A percentile compares a stretch with the other conserved stretches of the same genome.
Conservation (phyloP, 1,140 invertebrate species). For the Helicorthomorpha holstii region DNA sequence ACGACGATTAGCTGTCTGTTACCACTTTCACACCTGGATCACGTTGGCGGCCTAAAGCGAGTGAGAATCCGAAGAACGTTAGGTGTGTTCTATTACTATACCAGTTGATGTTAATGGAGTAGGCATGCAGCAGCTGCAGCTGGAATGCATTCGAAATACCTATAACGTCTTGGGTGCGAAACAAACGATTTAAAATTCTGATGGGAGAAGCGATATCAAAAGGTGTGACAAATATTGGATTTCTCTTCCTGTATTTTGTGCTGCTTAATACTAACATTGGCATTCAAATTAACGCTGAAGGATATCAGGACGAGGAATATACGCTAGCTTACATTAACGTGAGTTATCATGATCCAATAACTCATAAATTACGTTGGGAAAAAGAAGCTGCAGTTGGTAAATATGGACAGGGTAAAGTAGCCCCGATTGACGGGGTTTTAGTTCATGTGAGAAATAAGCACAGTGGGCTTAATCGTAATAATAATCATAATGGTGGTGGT, state of each 20-base stretch:
- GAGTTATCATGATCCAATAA: constrained; percentile 19
- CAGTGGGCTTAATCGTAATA: too few species aligned
- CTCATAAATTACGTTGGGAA: constrained; percentile 21
- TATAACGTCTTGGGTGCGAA: too few species aligned
- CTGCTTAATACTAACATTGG: not conserved
- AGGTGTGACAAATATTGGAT: not conserved
- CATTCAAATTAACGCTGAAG: not conserved
- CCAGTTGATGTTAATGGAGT: too few species aligned
- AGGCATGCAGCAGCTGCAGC: too few species aligned
- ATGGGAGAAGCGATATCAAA: not conserved
- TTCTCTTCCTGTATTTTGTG: not conserved
- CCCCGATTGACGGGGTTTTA: constrained; percentile 35
- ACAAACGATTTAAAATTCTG: too few species aligned
- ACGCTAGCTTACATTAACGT: constrained; percentile 26
- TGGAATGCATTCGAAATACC: too few species aligned
- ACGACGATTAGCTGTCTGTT: too few species aligned
- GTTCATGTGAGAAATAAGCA: constrained; percentile 36
- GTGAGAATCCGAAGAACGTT: too few species aligned
- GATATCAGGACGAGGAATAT: constrained; percentile 14
- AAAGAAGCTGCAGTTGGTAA: constrained; percentile 37
- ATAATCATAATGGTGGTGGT: constrained; percentile 19
- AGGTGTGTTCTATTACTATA: too few species aligned
- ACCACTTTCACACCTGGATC: too few species aligned
- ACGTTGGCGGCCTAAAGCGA: too few species aligned
- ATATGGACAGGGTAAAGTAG: constrained; percentile 45